These are phyloP conservation scores for Proales similis DNA, from an alignment of 1,140 invertebrate genomes.

Conservation along the genomic window DNA sequence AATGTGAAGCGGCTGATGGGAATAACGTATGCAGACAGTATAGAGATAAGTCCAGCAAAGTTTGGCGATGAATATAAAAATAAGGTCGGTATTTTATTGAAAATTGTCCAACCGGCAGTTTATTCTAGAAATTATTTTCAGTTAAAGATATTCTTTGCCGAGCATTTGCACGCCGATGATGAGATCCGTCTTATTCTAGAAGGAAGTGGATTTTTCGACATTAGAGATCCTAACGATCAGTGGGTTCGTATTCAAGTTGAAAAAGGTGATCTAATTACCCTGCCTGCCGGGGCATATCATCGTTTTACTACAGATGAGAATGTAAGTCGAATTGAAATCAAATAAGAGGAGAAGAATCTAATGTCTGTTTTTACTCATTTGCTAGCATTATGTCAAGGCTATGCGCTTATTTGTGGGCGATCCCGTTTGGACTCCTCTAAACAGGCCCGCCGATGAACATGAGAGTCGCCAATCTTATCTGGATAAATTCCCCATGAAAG, in stretches of 20 bases:
- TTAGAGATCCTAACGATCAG: slow-evolving; percentile 72
- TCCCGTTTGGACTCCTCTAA: slow-evolving; percentile 81
- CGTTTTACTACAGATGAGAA: slow-evolving; percentile 79
- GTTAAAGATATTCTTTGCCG: slow-evolving; percentile 78
- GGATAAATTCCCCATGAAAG: slow-evolving; percentile 7
- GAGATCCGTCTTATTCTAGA: slow-evolving; percentile 81
- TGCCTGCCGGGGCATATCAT: slow-evolving; percentile 94
- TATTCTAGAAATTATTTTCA: no score
- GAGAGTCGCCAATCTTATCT: slow-evolving; percentile 14
- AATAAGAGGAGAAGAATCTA: not conserved
- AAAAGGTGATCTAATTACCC: slow-evolving; percentile 78
- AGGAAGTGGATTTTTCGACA: slow-evolving; percentile 92
- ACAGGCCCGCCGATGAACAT: slow-evolving; percentile 71
- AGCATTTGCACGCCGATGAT: slow-evolving; percentile 94
- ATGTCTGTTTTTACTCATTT: slow-evolving; percentile 39
- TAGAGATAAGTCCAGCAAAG: not conserved
- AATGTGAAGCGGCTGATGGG: slow-evolving; percentile 15
- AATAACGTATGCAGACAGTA: slow-evolving; percentile 29
- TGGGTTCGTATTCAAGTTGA: slow-evolving; percentile 84
- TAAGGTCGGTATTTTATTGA: slow-evolving; percentile 7
- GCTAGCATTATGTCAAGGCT: slow-evolving; percentile 76
- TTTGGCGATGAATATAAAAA: slow-evolving; percentile 10
- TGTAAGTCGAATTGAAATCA: slow-evolving; percentile 43
- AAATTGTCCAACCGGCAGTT: no score
- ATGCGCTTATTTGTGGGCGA: slow-evolving; percentile 81